These are phyloP conservation scores for Dromaius novaehollandiae DNA, from an alignment of 2,113 vertebrate genomes.

Conservation along the genomic window DNA sequence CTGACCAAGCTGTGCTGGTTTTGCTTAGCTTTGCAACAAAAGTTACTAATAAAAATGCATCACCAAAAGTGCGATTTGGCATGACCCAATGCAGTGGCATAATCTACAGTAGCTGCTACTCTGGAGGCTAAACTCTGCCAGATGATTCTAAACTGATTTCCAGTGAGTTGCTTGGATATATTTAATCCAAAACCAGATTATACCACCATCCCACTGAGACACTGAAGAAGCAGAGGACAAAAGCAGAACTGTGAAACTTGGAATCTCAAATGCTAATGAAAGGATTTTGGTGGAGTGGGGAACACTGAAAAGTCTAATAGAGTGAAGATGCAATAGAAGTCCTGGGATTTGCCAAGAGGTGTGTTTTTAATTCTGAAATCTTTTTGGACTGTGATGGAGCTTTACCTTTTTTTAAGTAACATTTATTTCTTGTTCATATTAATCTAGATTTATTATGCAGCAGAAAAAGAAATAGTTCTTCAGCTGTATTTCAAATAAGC, in stretches of 20 bases:
- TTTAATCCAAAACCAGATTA: neutral
- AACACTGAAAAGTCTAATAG: neutral
- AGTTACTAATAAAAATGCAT: neutral
- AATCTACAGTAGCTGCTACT: neutral
- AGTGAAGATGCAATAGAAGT: neutral
- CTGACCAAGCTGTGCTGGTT: neutral
- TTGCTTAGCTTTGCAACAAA: neutral
- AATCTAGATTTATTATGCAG: slow-evolving; percentile 15
- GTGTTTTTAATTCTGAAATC: neutral
- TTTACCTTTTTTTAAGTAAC: neutral
- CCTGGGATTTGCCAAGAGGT: neutral
- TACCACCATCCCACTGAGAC: neutral
- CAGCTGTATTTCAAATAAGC: slow-evolving; percentile 12
- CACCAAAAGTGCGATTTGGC: neutral
- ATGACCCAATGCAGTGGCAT: neutral
- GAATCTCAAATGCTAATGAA: neutral
- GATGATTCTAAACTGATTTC: neutral
- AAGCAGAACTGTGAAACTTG: neutral
- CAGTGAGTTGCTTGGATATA: neutral
- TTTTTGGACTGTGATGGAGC: neutral
- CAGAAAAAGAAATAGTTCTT: neutral
- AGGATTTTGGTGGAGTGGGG: neutral
- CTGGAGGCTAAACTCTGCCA: neutral
- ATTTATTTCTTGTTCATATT: slow-evolving; percentile 16
- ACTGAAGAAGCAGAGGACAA: neutral